Base-by-base conservation (phyloP, 2,888 invertebrate species). In the Drosophila setosimentum region DNA sequence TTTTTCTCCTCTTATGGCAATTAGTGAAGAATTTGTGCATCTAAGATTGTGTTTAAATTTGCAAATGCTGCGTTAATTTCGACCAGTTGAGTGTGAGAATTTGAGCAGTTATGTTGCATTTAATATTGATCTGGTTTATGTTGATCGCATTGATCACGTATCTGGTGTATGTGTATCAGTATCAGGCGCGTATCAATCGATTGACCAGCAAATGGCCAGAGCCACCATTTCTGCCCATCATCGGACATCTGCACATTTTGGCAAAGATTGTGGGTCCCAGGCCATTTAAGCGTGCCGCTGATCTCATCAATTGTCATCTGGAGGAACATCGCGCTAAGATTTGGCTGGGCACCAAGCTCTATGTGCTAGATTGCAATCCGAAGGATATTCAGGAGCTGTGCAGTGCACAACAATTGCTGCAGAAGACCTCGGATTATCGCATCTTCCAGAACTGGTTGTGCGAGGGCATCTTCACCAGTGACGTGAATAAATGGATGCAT, bases 171-270 rank as follows among this genome's bases (percentile, higher is more conserved):
- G 65, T 65, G 30, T 55, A 63, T 58, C 65, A 64, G 33, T 54
- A 66, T 21, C 85, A 85, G 51, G 54, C 50, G 35, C 70, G 75
- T 8, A 59, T 90, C 1, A 80, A 87, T 61, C 73, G 76, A 1
- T 45, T 86, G 10, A 87, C 86, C 24, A 67, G 63, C 53, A 87
- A 79, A 10, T 87, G 86, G 86, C 86, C 86, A 2, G 70, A 54
- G 0, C 90, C 86, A 6, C 75, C 73, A 3, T 59, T 73, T 0
- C 21, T 68, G 58, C 90, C 90, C 1, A 58, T 90, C 0, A 71
- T 87, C 29, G 86, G 86, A 0, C 88, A 87, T 45, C 40, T 87
- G 51, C 86, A 88, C 40, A 65, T 90, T 7, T 61, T 90, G 7
- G 65, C 73, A 6, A 69, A 62, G 5, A 33, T 81, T 2, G 33